Percentiles rank a stretch among this genome's conserved stretches.
Conservation (phyloP, 2,797 vertebrate species). For the Tapera naevia region DNA sequence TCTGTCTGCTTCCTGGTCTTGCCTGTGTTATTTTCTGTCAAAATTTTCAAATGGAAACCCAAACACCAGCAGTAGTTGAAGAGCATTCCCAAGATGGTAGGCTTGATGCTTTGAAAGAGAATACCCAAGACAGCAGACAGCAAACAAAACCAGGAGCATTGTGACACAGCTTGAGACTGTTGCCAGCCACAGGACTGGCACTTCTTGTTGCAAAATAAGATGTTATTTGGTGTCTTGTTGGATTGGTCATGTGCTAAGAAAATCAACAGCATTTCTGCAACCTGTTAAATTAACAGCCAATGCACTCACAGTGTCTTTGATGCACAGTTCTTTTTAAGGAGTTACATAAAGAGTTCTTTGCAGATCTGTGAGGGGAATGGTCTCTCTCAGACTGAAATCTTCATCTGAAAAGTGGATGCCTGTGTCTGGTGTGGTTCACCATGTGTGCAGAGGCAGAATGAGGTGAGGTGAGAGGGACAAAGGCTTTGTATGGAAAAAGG, state of each 20-base stretch:
- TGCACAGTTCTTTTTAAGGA: not conserved
- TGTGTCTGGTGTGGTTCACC: not conserved
- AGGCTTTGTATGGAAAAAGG: not conserved
- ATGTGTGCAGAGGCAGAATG: not conserved
- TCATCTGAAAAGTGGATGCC: not conserved
- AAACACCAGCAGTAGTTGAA: not conserved
- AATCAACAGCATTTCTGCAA: not conserved
- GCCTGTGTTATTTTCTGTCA: not conserved
- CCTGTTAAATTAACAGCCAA: not conserved
- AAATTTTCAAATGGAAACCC: not conserved
- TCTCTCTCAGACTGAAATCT: not conserved
- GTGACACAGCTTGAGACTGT: not conserved
- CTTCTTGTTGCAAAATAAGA: conserved; percentile 25
- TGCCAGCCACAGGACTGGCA: not conserved
- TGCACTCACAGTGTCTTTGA: not conserved
- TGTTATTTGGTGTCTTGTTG: not conserved
- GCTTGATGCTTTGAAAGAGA: not conserved
- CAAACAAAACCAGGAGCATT: conserved; percentile 30
- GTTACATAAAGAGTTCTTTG: not conserved
- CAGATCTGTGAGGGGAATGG: not conserved
- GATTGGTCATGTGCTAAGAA: not conserved
- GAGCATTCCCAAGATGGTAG: not conserved
- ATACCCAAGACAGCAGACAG: not conserved
- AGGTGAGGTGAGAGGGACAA: not conserved
- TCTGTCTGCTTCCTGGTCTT: not conserved